These are phyloP conservation scores for Thecophora atra DNA, from an alignment of 2,888 invertebrate genomes.

Conservation along the genomic window DNA sequence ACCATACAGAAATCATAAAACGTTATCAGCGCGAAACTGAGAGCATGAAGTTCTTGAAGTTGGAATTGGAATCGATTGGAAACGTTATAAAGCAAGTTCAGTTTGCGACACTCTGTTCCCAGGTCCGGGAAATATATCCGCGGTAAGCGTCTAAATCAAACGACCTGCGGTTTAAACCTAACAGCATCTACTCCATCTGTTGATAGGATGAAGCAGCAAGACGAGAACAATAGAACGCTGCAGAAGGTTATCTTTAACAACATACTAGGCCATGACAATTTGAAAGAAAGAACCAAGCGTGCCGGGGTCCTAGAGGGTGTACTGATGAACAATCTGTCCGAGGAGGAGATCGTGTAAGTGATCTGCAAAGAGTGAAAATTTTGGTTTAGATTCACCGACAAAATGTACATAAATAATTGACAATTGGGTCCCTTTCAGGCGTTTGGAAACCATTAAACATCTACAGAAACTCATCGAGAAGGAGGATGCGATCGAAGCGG, in stretches of 20 bases:
- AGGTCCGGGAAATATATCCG: slow-evolving; percentile 61
- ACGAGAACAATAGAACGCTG: slow-evolving; percentile 58
- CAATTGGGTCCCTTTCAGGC: slow-evolving; percentile 50
- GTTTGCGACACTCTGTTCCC: slow-evolving; percentile 59
- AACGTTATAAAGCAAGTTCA: slow-evolving; percentile 60
- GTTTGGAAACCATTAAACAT: slow-evolving; percentile 52
- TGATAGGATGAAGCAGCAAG: slow-evolving; percentile 59
- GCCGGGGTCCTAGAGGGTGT: slow-evolving; percentile 55
- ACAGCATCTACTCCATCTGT: background rate
- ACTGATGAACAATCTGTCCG: slow-evolving; percentile 58
- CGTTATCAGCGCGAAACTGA: slow-evolving; percentile 63
- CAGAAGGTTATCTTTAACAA: slow-evolving; percentile 56
- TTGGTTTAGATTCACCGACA: background rate
- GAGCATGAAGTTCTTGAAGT: slow-evolving; percentile 60
- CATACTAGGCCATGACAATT: slow-evolving; percentile 53
- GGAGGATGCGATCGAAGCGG: slow-evolving; percentile 47
- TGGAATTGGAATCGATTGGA: slow-evolving; percentile 58
- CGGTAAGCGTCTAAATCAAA: slow-evolving; percentile 49
- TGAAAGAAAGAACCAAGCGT: slow-evolving; percentile 54
- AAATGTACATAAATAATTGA: background rate
- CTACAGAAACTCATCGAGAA: slow-evolving; percentile 48
- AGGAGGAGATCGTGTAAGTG: slow-evolving; percentile 59
- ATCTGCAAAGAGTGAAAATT: background rate
- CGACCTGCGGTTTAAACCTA: no score
- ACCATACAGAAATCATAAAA: slow-evolving; percentile 45